Evolutionary conservation across 2,797 vertebrate genomes (phyloP), one percentile per base, ranked within the genome.

Genomic region (Paratrypauchen microcephalus): DNA sequence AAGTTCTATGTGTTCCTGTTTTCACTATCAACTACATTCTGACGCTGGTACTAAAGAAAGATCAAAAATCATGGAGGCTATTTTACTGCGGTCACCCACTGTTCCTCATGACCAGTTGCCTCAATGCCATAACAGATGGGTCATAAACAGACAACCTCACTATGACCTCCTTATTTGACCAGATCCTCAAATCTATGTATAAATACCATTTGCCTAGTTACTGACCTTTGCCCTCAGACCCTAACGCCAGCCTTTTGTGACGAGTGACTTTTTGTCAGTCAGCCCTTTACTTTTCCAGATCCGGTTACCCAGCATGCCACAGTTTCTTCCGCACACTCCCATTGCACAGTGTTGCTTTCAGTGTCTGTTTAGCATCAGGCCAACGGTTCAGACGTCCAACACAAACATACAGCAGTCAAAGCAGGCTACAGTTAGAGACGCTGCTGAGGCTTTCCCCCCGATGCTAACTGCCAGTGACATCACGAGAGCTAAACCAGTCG

Each of bases 331-430:
- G 6, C 68, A 66, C 5, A 12, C 70, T 83, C 67, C 70, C 59
- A 47, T 72, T 68, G 39, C 69, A 21, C 74, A 50, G 64, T 60
- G 78, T 72, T 84, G 81, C 76, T 65, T 66, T 58, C 28, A 39
- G 60, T 39, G 54, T 81, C 92, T 92, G 91, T 55, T 89, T 74
- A 86, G 73, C 73, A 18, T 92, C 90, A 89, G 68, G 56, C 9
- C 6, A 70, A 36, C 8, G 36, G 47, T 21, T 26, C 64, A 64
- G 71, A 84, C 56, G 62, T 88, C 89, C 89, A 92, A 90, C 74
- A 87, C 86, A 92, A 91, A 91, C 87, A 92, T 15, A 13, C 77
- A 71, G 77, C 87, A 77, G 83, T 87, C 86, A 75, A 72, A 71
- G 71, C 58, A 70, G 48, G 52, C 75, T 77, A 70, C 58, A 16